Base-by-base conservation (phyloP, 2,113 vertebrate genomes). In the Galeopterus variegatus region DNA sequence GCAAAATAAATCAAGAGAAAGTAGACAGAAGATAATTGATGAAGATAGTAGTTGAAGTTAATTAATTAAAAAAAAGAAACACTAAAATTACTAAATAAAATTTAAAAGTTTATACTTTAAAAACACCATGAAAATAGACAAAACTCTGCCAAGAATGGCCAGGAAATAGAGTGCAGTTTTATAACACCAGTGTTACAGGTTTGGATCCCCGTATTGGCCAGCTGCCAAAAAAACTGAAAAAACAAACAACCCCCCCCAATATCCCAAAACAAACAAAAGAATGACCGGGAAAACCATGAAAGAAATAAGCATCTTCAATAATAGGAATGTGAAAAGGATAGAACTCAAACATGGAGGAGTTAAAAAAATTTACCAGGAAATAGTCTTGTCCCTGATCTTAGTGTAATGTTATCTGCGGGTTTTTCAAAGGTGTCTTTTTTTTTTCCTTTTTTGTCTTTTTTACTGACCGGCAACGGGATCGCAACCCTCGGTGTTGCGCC, bases 1-100 rank as follows among this genome's bases (percentile, higher is more conserved):
- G 54, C 67, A 89, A 94, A 89, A 70, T 36, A 84, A 89, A 64
- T 56, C 14, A 33, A 72, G 67, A 72, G 84, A 79, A 85, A 80
- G n/a, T n/a, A 62, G 60, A 72, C 12, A 83, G 50, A 64, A 79
- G 41, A 83, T 48, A 56, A 54, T 10, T 62, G 88, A 88, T 90
- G 54, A 92, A 67, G 33, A 62, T 24, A 54, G 31, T 36, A 70
- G 77, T 54, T 77, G 64, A 84, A 84, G 72, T 89, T 12, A 64
- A 79, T 45, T 73, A 84, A 64, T 79, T 92, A 50, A 72, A 65
- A 77, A 80, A 91, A 45, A 67, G 23, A 69, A 75, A 58, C 58
- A 52, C 4, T 56, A 79, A 14, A 19, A 84, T n/a, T 80, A 48
- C 21, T 65, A 72, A 84, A 72, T 72, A 92, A 58, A 64, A 72